Evolutionary conservation across 2,113 vertebrate genomes (phyloP), one percentile per base, ranked within the genome.

Genomic region (Rynchops niger): DNA sequence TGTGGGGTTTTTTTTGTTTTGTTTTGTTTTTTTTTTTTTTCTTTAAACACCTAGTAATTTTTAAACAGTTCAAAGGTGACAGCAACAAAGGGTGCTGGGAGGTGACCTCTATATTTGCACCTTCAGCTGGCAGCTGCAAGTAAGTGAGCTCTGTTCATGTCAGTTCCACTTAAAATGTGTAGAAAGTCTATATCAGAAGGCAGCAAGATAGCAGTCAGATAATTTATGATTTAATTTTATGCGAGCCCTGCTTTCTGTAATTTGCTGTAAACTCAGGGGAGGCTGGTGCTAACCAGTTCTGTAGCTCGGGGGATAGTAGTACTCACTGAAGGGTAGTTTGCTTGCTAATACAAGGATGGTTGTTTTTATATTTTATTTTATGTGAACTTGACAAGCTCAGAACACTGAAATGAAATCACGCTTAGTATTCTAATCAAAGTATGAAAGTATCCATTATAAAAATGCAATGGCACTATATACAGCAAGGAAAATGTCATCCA

Each of bases 211-310:
- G 98, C 98, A 98, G 98, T 98, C 98, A 98, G 98, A 99, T 99
- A 99, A 99, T 99, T 99, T 99, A 99, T 99, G 99, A 99, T 99
- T 99, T 99, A 99, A 99, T 99, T 99, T 99, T 99, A 99, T 99
- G 98, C 98, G 98, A 99, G 98, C 98, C 97, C 98, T 98, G 99
- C 99, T 99, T 99, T 99, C 99, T 99, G 99, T 99, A 99, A 99
- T 99, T 99, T 99, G 99, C 99, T 99, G 98, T 99, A 99, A 99
- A 99, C 99, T 99, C 99, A 98, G 96, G 98, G 98, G 98, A 98
- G 96, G 98, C 98, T 98, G 98, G 98, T 96, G 98, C 98, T 99
- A 99, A 98, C 98, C 98, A 98, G 98, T 98, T 98, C 98, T 98
- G 97, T 98, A 98, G 98, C 98, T 98, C 95, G 98, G 98, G 98